Conservation (phyloP, 2,888 invertebrate genomes). For the Parnassius glacialis region DNA sequence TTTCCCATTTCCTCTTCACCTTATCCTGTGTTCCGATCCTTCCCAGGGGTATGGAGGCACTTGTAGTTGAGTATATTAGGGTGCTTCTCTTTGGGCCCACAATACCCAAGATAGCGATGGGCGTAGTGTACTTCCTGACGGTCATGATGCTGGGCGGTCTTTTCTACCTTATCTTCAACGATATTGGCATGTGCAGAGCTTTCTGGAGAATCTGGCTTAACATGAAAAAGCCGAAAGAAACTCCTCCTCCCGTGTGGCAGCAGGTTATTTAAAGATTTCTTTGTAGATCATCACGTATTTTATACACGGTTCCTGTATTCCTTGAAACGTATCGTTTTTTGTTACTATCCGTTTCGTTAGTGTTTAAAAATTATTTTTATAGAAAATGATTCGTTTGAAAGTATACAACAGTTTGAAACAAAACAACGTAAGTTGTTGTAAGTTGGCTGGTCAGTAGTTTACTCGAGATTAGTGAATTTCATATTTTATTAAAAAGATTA, state of each 20-base stretch:
- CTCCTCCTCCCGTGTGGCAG: slow-evolving; percentile 1
- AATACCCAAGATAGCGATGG: slow-evolving; percentile 84
- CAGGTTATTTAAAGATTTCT: slow-evolving; percentile 5
- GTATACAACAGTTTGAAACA: too few species aligned
- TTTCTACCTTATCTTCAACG: slow-evolving; percentile 88
- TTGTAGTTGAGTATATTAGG: slow-evolving; percentile 38
- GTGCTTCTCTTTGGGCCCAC: slow-evolving; percentile 37
- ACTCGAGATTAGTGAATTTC: too few species aligned
- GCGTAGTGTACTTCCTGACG: slow-evolving; percentile 81
- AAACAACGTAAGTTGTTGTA: too few species aligned
- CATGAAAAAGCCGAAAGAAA: slow-evolving; percentile 49
- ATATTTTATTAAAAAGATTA: too few species aligned
- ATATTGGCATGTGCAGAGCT: slow-evolving; percentile 86
- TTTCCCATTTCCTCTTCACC: not conserved
- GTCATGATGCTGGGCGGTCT: slow-evolving; percentile 70
- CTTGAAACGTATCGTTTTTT: too few species aligned
- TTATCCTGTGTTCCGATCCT: slow-evolving; percentile 45
- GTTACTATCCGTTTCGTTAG: too few species aligned
- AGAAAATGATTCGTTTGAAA: too few species aligned
- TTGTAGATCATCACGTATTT: not conserved
- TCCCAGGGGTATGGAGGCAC: slow-evolving; percentile 71
- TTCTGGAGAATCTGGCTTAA: slow-evolving; percentile 86
- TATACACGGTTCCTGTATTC: too few species aligned
- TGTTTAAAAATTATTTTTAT: too few species aligned
- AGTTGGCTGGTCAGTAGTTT: too few species aligned